Evolutionary conservation across 2,113 vertebrate species (phyloP).

Genomic region (Nyctereutes procyonoides): DNA sequence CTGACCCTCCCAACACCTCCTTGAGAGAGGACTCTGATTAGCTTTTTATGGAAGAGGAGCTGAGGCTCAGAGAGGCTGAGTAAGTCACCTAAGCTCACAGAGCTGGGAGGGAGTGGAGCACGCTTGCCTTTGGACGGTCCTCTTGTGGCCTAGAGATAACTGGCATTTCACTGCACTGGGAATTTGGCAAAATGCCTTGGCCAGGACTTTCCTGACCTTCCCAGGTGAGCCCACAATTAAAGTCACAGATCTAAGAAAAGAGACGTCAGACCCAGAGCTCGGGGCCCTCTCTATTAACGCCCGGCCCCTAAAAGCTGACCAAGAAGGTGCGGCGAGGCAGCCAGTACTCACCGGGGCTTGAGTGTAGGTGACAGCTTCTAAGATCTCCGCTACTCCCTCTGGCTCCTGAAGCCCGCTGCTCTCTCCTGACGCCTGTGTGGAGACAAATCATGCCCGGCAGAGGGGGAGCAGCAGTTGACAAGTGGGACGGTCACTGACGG

Average conservation of each 20-base stretch:
- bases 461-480: background rate
- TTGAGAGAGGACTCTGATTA: accelerated
- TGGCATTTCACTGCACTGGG: background rate
- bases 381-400: constrained; percentile 82
- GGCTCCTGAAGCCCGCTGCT: constrained; percentile 90
- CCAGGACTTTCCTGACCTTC: background rate
- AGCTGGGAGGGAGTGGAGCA: background rate
- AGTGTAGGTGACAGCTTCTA: constrained; percentile 82
- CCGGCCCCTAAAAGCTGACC: background rate
- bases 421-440: constrained; percentile 92
- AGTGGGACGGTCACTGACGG: background rate
- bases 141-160: background rate
- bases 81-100: background rate
- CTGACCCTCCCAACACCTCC: background rate
- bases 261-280: background rate
- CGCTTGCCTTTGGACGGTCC: background rate
- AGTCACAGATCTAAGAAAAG: background rate
- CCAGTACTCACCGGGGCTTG: constrained; percentile 74
- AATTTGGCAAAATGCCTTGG: background rate
- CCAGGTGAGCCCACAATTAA: background rate
- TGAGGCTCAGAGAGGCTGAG: background rate
- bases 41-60: background rate
- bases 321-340: accelerated
- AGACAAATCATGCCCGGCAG: constrained; percentile 54
- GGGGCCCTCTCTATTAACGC: background rate